Base-by-base conservation (phyloP, 2,113 vertebrate genomes). In the Cyphomyrus plagiostoma region DNA sequence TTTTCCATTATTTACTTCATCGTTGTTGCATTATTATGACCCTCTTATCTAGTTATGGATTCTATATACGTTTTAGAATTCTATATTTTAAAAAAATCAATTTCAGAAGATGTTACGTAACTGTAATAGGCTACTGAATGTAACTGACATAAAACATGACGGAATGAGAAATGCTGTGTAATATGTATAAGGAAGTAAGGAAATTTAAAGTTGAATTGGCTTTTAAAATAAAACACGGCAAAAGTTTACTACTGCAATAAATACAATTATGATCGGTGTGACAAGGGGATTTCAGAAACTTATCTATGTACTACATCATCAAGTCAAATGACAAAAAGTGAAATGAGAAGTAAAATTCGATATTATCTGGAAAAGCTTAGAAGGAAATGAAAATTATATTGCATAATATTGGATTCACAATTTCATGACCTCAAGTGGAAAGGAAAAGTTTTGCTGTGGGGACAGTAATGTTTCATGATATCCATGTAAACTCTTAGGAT, bases 301-400 rank as follows among this genome's bases (percentile, higher is more conserved):
- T 80, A 17, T 77, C 35, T n/a, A 10, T 48, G 15, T 48, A n/a
- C 58, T 62, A n/a, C 17, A 83, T 21, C 2, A 45, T 42, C 5
- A 83, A 46, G 30, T 23, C 17, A 2, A 83, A 83, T 83, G 80
- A 83, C 21, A 13, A 17, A 84, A 48, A 6, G 82, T 21, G 17
- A 84, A 84, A 23, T 84, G 23, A 23, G 82, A 84, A 84, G 9
- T 84, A 48, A 23, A 84, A 84, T 48, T 84, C 10, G 6, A 21
- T 48, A 21, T 2, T 82, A 46, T 23, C 17, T 48, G 45, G 82
- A 42, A 84, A 48, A 48, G 11, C 19, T 84, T 84, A 48, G 4
- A 84, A 48, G 82, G 82, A 84, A 84, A 84, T 84, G 82, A 84
- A 84, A 84, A 84, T 48, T 19, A 23, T 82, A 45, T 82, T 45